Evolutionary conservation across 2,797 vertebrate species (phyloP), one percentile per base, ranked within the genome.

Genomic region (Rhinichthys osculus): DNA sequence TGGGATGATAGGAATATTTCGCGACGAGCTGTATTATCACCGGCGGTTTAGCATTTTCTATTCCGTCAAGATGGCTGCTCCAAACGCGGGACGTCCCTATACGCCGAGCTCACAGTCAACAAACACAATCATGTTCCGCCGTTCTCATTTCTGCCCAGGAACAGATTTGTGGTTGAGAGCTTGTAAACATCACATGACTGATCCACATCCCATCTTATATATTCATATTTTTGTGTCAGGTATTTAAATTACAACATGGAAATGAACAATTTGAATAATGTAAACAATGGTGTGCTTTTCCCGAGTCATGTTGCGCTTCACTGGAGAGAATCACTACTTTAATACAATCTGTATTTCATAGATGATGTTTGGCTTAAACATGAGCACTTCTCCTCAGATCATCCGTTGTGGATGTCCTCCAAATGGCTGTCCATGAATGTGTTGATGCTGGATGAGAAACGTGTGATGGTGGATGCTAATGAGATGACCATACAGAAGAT

Each of bases 401-500:
- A 99, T 89, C 98, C 98, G 0, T 94, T 99, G 88, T 99, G 98
- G 98, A 99, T 99, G 98, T 99, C 98, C 47, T 99, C 98, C 74
- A 99, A 99, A 90, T 99, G 98, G 98, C 95, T 99, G 64, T 99
- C 98, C 89, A 99, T 99, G 98, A 99, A 99, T 0, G 98, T 99
- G 83, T 92, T 99, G 77, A 99, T 99, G 98, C 90, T 99, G 92
- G 98, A 97, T 89, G 97, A 99, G 91, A 99, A 99, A 66, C 97
- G 98, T 1, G 98, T 98, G 82, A 97, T 99, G 98, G 98, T 99
- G 38, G 98, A 99, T 7, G 95, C 96, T 93, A 97, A 97, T 1
- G 98, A 99, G 94, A 90, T 86, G 73, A 95, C 95, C 2, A 99
- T 97, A 92, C 98, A 99, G 2, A 99, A 99, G 92, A 97, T 99